A percentile compares a stretch with the other conserved stretches of the same genome.
Conservation (phyloP, 2,888 invertebrate species). For the Bibio marci region DNA sequence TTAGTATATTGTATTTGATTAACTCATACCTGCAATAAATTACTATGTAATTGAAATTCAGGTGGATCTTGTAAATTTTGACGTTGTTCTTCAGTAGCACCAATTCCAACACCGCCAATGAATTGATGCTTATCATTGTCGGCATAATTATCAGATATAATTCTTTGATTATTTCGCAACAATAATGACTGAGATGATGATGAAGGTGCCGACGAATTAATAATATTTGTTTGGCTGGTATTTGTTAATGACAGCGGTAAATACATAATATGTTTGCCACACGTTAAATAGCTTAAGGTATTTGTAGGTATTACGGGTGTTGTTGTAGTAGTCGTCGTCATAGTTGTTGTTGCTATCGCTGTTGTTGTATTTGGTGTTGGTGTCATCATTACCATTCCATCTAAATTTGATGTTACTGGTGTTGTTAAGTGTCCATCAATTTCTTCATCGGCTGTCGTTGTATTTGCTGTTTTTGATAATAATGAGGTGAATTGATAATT, state of each 20-base stretch:
- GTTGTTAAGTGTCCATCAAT: conserved; percentile 13
- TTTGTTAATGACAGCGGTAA: conserved; percentile 22
- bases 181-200: too few species aligned
- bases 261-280: conserved; percentile 65
- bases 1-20: too few species aligned
- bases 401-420: conserved; percentile 19
- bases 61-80: conserved; percentile 8
- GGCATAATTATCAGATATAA: background rate
- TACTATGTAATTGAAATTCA: background rate
- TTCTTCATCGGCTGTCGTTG: conserved; percentile 19
- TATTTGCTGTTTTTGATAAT: too few species aligned
- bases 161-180: background rate
- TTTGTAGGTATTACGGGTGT: background rate
- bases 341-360: background rate
- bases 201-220: background rate
- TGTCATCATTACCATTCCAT: too few species aligned
- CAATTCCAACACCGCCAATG: background rate
- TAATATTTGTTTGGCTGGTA: conserved; percentile 7
- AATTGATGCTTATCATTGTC: background rate
- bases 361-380: background rate
- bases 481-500: conserved; percentile 5
- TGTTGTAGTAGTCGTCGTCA: background rate
- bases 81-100: background rate
- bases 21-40: too few species aligned
- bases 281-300: conserved; percentile 37